Evolutionary conservation across 2,113 vertebrate genomes (phyloP).

Genomic region (Lagopus muta): DNA sequence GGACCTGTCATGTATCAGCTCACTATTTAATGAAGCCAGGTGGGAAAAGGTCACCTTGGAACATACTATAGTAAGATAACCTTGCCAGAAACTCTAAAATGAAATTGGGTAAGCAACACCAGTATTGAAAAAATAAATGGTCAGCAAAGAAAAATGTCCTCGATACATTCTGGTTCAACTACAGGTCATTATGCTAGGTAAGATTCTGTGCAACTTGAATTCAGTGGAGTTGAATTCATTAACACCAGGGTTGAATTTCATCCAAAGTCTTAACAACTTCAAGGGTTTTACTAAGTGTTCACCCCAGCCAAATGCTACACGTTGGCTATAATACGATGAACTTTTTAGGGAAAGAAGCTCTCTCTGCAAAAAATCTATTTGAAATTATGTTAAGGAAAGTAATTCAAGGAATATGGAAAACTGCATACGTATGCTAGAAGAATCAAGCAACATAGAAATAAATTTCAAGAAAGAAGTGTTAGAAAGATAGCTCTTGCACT

Average conservation of each 20-base stretch:
- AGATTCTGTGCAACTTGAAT: slow-evolving; percentile 13
- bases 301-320: slow-evolving; percentile 25
- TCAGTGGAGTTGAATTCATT: slow-evolving; percentile 46
- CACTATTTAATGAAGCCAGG: slow-evolving; percentile 12
- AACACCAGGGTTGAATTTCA: slow-evolving; percentile 42
- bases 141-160: slow-evolving; percentile 30
- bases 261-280: slow-evolving; percentile 31
- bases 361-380: background rate
- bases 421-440: background rate
- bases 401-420: background rate
- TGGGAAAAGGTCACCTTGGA: slow-evolving; percentile 23
- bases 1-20: background rate
- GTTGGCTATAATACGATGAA: slow-evolving; percentile 2
- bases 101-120: slow-evolving; percentile 31
- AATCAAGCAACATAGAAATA: background rate
- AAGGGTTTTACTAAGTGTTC: slow-evolving; percentile 8
- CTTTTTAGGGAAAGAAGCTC: slow-evolving; percentile 5
- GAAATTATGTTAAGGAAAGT: background rate
- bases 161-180: slow-evolving; percentile 18
- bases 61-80: slow-evolving; percentile 5
- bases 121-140: slow-evolving; percentile 1
- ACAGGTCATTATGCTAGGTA: slow-evolving; percentile 23
- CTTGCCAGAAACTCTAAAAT: slow-evolving; percentile 28
- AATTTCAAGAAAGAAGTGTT: background rate
- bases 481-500: background rate